Conservation (phyloP, 2,113 vertebrate genomes). For the Zingel zingel region DNA sequence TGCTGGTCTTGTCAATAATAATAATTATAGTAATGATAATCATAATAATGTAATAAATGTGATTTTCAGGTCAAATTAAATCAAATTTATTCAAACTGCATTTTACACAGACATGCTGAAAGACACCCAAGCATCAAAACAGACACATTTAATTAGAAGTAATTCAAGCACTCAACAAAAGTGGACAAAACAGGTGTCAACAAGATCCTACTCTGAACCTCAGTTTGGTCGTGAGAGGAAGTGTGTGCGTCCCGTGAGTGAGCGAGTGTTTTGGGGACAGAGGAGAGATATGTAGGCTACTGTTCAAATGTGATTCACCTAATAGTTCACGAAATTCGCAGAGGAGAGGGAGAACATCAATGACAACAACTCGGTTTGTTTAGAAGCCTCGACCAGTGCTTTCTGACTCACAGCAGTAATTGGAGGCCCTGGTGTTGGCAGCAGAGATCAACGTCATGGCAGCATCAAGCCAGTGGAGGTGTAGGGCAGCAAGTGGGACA, state of each 20-base stretch:
- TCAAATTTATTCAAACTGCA: background rate
- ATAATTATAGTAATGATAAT: background rate
- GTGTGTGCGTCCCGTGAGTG: background rate
- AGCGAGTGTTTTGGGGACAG: conserved; percentile 10
- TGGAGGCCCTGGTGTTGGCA: conserved; percentile 50
- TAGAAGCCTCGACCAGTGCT: conserved; percentile 27
- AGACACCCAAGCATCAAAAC: conserved; percentile 5
- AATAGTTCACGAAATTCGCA: conserved; percentile 31
- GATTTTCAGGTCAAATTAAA: background rate
- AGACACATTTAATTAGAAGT: background rate
- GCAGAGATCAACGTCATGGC: conserved; percentile 44
- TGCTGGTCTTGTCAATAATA: conserved; percentile 8
- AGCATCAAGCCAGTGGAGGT: conserved; percentile 51
- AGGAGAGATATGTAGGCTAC: conserved; percentile 19
- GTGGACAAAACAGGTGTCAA: conserved; percentile 23
- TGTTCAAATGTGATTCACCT: conserved; percentile 55
- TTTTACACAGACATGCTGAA: background rate
- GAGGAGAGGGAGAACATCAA: conserved; percentile 29
- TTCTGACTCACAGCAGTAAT: conserved; percentile 53
- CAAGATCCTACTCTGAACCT: conserved; percentile 21
- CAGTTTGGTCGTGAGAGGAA: conserved; percentile 25
- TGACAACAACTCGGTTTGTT: conserved; percentile 43
- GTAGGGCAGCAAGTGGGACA: conserved; percentile 56
- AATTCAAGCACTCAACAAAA: conserved; percentile 12
- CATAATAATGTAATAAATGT: background rate